phyloP scores from a whole-genome alignment of 2,113 vertebrate species.

The Rhodinocichla rosea region DNA sequence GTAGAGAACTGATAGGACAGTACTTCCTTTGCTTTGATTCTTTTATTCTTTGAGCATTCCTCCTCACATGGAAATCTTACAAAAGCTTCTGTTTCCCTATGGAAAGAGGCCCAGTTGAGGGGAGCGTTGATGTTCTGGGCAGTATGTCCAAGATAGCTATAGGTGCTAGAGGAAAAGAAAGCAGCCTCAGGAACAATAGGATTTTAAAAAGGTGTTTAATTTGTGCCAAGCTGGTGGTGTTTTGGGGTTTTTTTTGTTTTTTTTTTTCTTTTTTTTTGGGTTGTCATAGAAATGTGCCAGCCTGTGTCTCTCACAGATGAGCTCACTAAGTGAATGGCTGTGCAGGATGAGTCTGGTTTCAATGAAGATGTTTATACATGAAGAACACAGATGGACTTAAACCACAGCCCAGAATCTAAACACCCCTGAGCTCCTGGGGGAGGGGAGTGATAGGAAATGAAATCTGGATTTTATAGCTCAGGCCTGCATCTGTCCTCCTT shows the following conservation, averaged over 20 bases:
- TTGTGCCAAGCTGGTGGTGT: not conserved
- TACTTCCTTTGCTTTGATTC: not conserved
- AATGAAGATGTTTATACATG: slow-evolving; percentile 65
- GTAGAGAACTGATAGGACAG: not conserved
- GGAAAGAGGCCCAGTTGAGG: not conserved
- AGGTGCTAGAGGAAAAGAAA: not conserved
- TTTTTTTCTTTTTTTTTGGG: not conserved
- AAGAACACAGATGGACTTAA: slow-evolving; percentile 56
- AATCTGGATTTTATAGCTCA: slow-evolving; percentile 42
- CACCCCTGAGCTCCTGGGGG: slow-evolving; percentile 22
- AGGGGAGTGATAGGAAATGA: slow-evolving; percentile 45
- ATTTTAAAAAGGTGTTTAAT: slow-evolving; percentile 1
- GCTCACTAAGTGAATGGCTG: slow-evolving; percentile 52
- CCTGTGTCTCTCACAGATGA: slow-evolving; percentile 53
- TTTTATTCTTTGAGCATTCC: not conserved
- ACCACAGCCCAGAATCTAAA: slow-evolving; percentile 44
- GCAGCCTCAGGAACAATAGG: not conserved
- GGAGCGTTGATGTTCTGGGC: not conserved
- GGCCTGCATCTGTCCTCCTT: slow-evolving; percentile 31
- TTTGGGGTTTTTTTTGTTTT: not conserved
- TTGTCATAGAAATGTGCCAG: slow-evolving; percentile 70
- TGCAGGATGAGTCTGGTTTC: slow-evolving; percentile 62
- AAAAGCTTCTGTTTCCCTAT: not conserved
- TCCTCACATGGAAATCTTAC: not conserved
- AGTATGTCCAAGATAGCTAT: not conserved